Base-by-base conservation (phyloP, 2,797 vertebrate genomes). In the Sebastes hubbsi region DNA sequence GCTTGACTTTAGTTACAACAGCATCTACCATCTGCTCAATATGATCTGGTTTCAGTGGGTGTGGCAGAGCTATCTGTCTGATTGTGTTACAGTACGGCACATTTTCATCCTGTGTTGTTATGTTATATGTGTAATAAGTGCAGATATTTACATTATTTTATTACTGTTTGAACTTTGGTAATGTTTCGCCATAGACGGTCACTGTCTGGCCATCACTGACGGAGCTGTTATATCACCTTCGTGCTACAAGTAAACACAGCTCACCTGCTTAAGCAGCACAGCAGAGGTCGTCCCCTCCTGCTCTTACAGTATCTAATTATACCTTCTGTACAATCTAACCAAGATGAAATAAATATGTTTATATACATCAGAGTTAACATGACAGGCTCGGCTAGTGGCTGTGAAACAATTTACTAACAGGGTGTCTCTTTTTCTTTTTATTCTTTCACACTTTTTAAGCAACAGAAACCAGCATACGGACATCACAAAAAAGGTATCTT, bases 401-500 rank as follows among this genome's bases (percentile, higher is more conserved):
- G 72, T 32, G 20, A 75, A 75, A 61, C 9, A 24, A 9, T 63
- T 68, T 12, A 77, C 70, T 89, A 80, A 91, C 56, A 61, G 6
- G 4, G 2, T 22, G 4, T 72, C 0, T 83, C 4, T 24, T 63
- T 1, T 63, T 64, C 10, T 63, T 36, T 62, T 25, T 68, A n/a
- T 58, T 58, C 27, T 56, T 61, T 63, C 25, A 58, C 62, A 16
- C 36, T 58, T 42, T 46, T 25, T 34, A 55, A 80, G 13, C 5
- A 5, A 76, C 88, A 95, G 94, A 92, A 88, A 90, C 82, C 89
- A 64, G 93, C 86, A 89, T 94, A 91, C 87, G 93, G 93, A 82
- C 88, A 91, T 85, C 90, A 87, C 77, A 93, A 87, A 89, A 95
- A 95, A 95, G 95, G 94, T 95, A 94, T 46, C 42, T 46, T 18